Base-by-base conservation (phyloP, 2,888 invertebrate genomes). In the Kryphioiulus occultus region DNA sequence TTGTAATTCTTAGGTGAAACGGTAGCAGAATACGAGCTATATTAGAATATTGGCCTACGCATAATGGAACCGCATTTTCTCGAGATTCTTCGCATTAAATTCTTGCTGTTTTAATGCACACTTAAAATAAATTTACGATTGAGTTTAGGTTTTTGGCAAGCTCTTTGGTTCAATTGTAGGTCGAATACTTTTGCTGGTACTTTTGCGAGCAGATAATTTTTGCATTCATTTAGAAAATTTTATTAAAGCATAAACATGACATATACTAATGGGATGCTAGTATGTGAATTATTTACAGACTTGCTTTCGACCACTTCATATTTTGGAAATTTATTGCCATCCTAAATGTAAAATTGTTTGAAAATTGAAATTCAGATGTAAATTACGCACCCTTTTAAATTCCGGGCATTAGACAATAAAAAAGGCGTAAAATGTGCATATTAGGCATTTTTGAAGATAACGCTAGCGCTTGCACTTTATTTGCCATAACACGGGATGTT, bases 81-180 rank as follows among this genome's bases (percentile, higher is more conserved):
- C 26, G 30, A 78, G 78, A 78, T 30, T 78, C 78, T 15, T 78
- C 30, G 30, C 30, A 78, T 78, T 30, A 78, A 78, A 78, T 78
- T 78, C 30, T 78, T 78, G 7, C 59, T 78, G 0, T 78, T 78
- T 78, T 78, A 78, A 78, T 30, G 78, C 78, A 9, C 78, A 78
- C 78, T 78, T 78, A 78, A 42, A 78, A 78, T 78, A 78, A 78
- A 78, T 78, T 78, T 78, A 78, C 78, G 78, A 78, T 15, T 30
- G 10, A 12, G 15, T 78, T 78, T 0, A 26, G 22, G n/a, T 30
- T 78, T 78, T 30, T 78, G 3, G 12, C 78, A 30, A 30, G 78
- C 19, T 68, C 26, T 78, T n/a, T 15, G 9, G 78, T 78, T 78
- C 22, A 68, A 26, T 68, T 68, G 78, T 78, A 22, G 78, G 78